Conservation (phyloP, 1,140 invertebrate species). For the Cecropterus lyciades region DNA sequence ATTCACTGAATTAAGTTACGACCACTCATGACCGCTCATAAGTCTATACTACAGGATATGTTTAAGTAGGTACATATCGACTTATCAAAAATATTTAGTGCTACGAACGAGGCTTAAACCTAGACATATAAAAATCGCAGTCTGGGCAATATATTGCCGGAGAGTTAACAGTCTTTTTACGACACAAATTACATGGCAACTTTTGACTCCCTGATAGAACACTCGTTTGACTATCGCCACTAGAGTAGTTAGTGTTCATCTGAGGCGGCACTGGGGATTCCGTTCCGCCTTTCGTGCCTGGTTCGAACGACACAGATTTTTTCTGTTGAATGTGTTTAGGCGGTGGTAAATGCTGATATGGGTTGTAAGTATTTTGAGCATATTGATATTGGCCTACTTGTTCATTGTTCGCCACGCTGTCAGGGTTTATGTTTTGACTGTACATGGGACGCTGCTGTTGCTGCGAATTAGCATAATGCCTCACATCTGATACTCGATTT, state of each 20-base stretch:
- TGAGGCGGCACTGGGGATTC: constrained; percentile 84
- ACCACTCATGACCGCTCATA: constrained; percentile 1
- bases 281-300: constrained; percentile 86
- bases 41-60: not conserved
- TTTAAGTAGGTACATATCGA: not conserved
- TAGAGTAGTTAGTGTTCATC: constrained; percentile 67
- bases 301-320: constrained; percentile 88
- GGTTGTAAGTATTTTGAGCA: constrained; percentile 81
- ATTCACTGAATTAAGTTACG: constrained; percentile 31
- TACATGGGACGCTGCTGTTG: constrained; percentile 58
- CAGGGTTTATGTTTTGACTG: constrained; percentile 46
- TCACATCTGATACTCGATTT: constrained; percentile 50
- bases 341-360: constrained; percentile 84
- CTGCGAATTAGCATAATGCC: constrained; percentile 63
- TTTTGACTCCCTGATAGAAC: constrained; percentile 73
- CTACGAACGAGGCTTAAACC: constrained; percentile 87
- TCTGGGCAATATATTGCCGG: constrained; percentile 93
- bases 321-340: constrained; percentile 85
- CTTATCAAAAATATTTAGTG: constrained; percentile 23
- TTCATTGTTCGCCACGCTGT: constrained; percentile 46
- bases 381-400: constrained; percentile 56
- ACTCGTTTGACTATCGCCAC: constrained; percentile 40
- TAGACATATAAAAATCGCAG: constrained; percentile 96
- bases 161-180: constrained; percentile 91
- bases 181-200: constrained; percentile 91